phyloP scores from a whole-genome alignment of 2,888 invertebrate species.

The Pristionchus mayeri region DNA sequence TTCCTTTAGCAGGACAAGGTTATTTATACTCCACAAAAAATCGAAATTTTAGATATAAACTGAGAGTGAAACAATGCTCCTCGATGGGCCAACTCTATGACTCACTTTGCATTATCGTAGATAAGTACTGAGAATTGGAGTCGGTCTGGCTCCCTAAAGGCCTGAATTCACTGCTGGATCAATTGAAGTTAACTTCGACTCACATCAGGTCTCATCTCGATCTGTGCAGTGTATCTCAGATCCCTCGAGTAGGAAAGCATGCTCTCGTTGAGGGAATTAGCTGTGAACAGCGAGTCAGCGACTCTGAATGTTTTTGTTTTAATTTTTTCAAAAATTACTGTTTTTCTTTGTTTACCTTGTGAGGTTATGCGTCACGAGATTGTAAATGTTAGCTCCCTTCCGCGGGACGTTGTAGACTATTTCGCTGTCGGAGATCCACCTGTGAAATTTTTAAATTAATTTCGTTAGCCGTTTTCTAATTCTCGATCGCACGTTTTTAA shows the following conservation, averaged over 20 bases:
- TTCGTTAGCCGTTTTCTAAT: no score
- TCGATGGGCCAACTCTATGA: no score
- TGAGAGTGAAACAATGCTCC: neutral
- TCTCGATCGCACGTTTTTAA: no score
- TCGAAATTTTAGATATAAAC: neutral
- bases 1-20: no score
- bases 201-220: neutral
- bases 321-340: no score
- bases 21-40: no score
- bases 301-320: no score
- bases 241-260: neutral
- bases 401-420: neutral
- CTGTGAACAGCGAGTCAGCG: slow-evolving; percentile 1
- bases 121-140: neutral
- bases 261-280: slow-evolving; percentile 11
- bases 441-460: no score
- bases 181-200: neutral
- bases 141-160: neutral
- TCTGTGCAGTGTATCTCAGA: neutral
- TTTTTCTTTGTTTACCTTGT: neutral
- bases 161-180: neutral
- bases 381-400: slow-evolving; percentile 2
- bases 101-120: slow-evolving; percentile 3
- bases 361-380: neutral
- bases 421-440: slow-evolving; percentile 6